phyloP scores from a whole-genome alignment of 2,888 invertebrate genomes.

The Mesodorylaimus sp. region DNA sequence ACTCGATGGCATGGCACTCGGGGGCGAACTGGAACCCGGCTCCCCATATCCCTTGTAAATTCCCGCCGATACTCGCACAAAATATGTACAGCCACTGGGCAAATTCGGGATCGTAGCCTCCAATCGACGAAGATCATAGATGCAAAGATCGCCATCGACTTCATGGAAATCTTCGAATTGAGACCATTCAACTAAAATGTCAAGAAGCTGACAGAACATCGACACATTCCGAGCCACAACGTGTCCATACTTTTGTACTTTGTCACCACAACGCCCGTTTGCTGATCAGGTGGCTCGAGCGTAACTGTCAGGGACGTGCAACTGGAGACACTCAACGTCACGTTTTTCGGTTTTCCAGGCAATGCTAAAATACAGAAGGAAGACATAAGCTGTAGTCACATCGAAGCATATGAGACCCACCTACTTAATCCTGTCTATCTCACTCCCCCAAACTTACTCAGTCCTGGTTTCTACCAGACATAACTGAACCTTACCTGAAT shows the following conservation, averaged over 20 bases:
- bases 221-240: no score
- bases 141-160: constrained; percentile 57
- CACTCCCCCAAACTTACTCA: no score
- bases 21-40: constrained; percentile 54
- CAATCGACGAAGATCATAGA: constrained; percentile 46
- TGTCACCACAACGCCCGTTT: constrained; percentile 1
- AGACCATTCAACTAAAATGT: constrained; percentile 70
- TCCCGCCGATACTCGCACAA: constrained; percentile 73
- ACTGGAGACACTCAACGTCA: constrained; percentile 5
- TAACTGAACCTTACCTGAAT: no score
- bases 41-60: constrained; percentile 77
- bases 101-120: constrained; percentile 50
- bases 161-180: constrained; percentile 60
- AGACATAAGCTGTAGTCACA: no score
- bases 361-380: background rate
- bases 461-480: no score
- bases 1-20: constrained; percentile 74
- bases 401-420: no score
- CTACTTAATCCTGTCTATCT: no score
- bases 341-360: background rate
- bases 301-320: constrained; percentile 2
- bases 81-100: constrained; percentile 65
- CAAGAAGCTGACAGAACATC: constrained; percentile 21
- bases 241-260: constrained; percentile 4
- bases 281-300: constrained; percentile 11